Evolutionary conservation across 1,140 invertebrate genomes (phyloP).

Genomic region (Micrasema longulum): DNA sequence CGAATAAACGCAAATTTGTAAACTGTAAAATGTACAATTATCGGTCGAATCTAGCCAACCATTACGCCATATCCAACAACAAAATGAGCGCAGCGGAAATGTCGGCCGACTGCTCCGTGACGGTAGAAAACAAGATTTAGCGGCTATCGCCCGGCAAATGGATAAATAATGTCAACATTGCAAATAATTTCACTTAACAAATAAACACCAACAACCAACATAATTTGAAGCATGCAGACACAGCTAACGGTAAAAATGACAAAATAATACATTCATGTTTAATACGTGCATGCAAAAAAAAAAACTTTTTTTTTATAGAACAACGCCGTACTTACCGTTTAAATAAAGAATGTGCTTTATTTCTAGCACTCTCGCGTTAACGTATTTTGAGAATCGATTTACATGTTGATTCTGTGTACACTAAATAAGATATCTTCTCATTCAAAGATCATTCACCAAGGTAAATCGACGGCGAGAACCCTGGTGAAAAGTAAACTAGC

Average conservation of each 20-base stretch:
- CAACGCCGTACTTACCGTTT: constrained; percentile 38
- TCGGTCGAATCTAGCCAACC: constrained; percentile 11
- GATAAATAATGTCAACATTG: constrained; percentile 31
- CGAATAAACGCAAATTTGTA: background rate
- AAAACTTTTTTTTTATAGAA: constrained; percentile 34
- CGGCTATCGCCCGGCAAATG: constrained; percentile 30
- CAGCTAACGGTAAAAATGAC: constrained; percentile 20
- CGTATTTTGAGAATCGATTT: constrained; percentile 16
- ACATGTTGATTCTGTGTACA: constrained; percentile 32
- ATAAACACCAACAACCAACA: constrained; percentile 19
- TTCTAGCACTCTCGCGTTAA: constrained; percentile 4
- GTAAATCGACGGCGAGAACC: constrained; percentile 19
- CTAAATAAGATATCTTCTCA: constrained; percentile 21
- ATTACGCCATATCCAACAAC: constrained; percentile 41
- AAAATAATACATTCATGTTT: constrained; percentile 19
- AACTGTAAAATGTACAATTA: background rate
- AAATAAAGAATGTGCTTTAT: constrained; percentile 33
- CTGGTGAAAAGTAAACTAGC: constrained; percentile 44
- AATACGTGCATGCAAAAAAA: constrained; percentile 34
- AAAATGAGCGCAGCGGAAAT: constrained; percentile 32
- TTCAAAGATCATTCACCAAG: constrained; percentile 17
- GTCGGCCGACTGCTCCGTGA: constrained; percentile 40
- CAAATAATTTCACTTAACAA: constrained; percentile 34
- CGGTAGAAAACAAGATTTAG: constrained; percentile 36
- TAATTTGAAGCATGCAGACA: constrained; percentile 18